Base-by-base conservation (phyloP, 2,113 vertebrate species). In the Megalops atlanticus region DNA sequence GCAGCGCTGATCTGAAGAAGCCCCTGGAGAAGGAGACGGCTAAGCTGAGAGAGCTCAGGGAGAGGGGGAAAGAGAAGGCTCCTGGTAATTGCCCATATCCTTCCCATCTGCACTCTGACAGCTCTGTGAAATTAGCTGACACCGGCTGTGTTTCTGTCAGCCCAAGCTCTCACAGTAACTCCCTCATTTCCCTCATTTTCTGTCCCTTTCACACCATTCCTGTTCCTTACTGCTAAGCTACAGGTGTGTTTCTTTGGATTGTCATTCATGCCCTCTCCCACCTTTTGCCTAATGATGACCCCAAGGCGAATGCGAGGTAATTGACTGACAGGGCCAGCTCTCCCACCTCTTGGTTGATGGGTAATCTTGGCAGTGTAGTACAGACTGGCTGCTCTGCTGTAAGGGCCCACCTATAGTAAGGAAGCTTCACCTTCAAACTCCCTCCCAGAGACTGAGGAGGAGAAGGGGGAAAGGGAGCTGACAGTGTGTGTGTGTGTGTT, bases 21-120 rank as follows among this genome's bases (percentile, higher is more conserved):
- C 95, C 96, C 0, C 88, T 99, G 84, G 94, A 96, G 87, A 98
- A 97, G 87, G 97, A 99, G 87, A 87, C 84, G 0, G 84, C 92
- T 80, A 98, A 97, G 85, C 89, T 99, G 72, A 90, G 87, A 85
- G 95, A 97, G 88, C 90, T 99, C 91, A 95, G 86, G 77, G 90
- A 94, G 8, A 80, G 79, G 79, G 14, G 76, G 39, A 88, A 52
- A 38, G 82, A 76, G 0, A 89, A 78, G 47, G 77, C 82, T 15
- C 92, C 90, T 71, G 92, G 94, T 95, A 79, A 82, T 43, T 36
- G 18, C 27, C 12, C 1, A 49, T 3, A 1, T 43, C 8, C 38
- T 45, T 40, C 38, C 38, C 73, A 3, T 16, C 27, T 15, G 4
- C 73, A 21, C 24, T 21, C 18, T 18, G 31, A 38, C 35, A 64